Base-by-base conservation (phyloP, 1,140 invertebrate genomes). In the Drusus annulatus region DNA sequence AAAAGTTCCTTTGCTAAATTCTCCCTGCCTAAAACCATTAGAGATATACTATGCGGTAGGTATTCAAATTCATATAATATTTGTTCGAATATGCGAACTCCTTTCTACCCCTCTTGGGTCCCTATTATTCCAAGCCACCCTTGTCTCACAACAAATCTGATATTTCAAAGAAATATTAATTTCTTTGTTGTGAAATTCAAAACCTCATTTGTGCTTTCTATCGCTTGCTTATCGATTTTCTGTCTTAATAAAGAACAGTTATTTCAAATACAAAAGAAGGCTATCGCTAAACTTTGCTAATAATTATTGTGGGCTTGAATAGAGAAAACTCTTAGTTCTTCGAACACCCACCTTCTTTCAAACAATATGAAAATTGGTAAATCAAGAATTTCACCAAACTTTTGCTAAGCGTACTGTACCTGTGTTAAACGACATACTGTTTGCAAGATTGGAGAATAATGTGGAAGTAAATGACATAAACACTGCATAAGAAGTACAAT, bases 181-280 rank as follows among this genome's bases (percentile, higher is more conserved):
- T 69, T 69, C 65, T 69, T 69, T 69, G 65, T 69, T 69, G 8
- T 45, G 36, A 19, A 45, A 69, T 69, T 45, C 17, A 50, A 69
- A 45, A 69, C 31, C 31, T 69, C 28, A 51, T 69, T 69, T 69
- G 65, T 69, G 65, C 65, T 69, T 51, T 69, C 36, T 23, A 45
- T 69, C 36, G 65, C 36, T 19, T 51, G 65, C 7, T 50, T 69
- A 69, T 69, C 23, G 65, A 69, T 69, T 69, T 45, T 15, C 15
- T 51, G 65, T 69, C 65, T 50, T 69, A 69, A 69, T 50, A 69
- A 69, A 69, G n/a, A 69, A 69, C 31, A 69, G 65, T 17, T 69
- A 50, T 69, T 69, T 50, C 4, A 23, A 17, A 45, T 8, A 69
- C 65, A 69, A 69, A 69, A 50, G 65, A 45, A 45, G n/a, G 65